These are phyloP conservation scores for Laodelphax striatellus DNA, from an alignment of 1,140 invertebrate genomes.

Conservation along the genomic window DNA sequence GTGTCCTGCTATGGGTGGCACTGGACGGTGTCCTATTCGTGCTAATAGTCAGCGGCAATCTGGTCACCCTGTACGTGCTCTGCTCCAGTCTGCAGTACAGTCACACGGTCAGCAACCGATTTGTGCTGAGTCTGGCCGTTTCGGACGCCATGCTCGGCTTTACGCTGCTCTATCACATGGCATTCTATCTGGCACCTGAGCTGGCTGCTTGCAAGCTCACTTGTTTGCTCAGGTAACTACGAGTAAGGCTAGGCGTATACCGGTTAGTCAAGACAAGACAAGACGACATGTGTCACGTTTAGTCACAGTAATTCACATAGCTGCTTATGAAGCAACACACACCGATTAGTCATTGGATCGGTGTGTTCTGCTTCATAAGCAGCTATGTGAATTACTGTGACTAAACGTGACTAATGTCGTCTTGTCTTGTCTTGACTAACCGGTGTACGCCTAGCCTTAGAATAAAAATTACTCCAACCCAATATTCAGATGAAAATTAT, in stretches of 20 bases:
- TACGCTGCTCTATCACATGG: constrained; percentile 57
- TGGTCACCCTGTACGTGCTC: constrained; percentile 57
- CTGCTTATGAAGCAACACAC: too few relatives aligned
- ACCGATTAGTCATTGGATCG: too few relatives aligned
- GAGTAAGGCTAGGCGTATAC: not conserved
- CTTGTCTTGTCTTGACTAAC: too few relatives aligned
- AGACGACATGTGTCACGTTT: too few relatives aligned
- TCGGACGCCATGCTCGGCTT: constrained; percentile 61
- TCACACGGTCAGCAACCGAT: constrained; percentile 49
- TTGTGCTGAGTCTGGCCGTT: constrained; percentile 55
- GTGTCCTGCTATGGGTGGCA: constrained; percentile 36
- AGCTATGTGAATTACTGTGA: too few relatives aligned
- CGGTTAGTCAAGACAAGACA: too few relatives aligned
- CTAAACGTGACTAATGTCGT: too few relatives aligned
- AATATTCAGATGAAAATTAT: too few relatives aligned
- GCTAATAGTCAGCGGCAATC: constrained; percentile 53
- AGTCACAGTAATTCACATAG: too few relatives aligned
- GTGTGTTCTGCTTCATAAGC: too few relatives aligned
- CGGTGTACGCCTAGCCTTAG: too few relatives aligned
- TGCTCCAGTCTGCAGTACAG: constrained; percentile 48
- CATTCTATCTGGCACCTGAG: constrained; percentile 47
- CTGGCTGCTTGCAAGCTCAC: constrained; percentile 42
- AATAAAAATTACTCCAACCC: too few relatives aligned
- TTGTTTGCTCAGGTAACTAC: constrained; percentile 32
- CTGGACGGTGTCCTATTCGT: constrained; percentile 49